Base-by-base conservation (phyloP, 2,113 vertebrate genomes). In the Sphaerodactylus townsendi region DNA sequence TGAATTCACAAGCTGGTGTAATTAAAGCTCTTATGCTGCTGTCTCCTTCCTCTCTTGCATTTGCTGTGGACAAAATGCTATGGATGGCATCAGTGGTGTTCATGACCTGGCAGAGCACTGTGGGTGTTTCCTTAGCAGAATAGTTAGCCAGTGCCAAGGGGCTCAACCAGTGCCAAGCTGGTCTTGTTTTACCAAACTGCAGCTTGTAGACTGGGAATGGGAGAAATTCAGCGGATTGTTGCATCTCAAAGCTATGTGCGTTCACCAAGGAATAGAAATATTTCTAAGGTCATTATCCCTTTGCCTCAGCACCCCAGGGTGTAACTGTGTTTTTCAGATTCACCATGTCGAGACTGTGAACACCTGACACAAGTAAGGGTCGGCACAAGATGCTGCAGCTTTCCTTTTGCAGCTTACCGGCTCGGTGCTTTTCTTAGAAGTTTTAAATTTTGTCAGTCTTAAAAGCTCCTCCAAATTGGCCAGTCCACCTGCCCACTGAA, bases 361-460 rank as follows among this genome's bases (percentile, higher is more conserved):
- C 82, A 77, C 91, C 85, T 92, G 74, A 82, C 81, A 23, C 41
- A 75, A 33, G 86, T 53, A 72, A 78, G 85, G 76, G 17, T 15
- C 78, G 77, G 77, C 35, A 86, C 91, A 56, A 77, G 88, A 84
- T 83, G 83, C 83, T 91, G 44, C 19, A 87, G 84, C 87, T 91
- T 17, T 68, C 86, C 80, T 82, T 6, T 88, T 86, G n/a, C n/a
- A n/a, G n/a, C n/a, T n/a, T n/a, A n/a, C n/a, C n/a, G n/a, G n/a
- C n/a, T n/a, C n/a, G 78, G 68, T 86, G 85, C 93, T 75, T 91
- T 93, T 72, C 62, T 90, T 89, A 76, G 2, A 84, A 90, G 87
- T 76, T 90, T 73, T 71, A 84, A 86, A 28, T 80, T 15, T 68
- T 77, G 11, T 64, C 80, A 86, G 86, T 79, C 69, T 75, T 82